Evolutionary conservation across 1,140 invertebrate species (phyloP), one percentile per base, ranked within the genome.

Genomic region (Heterodera schachtii): DNA sequence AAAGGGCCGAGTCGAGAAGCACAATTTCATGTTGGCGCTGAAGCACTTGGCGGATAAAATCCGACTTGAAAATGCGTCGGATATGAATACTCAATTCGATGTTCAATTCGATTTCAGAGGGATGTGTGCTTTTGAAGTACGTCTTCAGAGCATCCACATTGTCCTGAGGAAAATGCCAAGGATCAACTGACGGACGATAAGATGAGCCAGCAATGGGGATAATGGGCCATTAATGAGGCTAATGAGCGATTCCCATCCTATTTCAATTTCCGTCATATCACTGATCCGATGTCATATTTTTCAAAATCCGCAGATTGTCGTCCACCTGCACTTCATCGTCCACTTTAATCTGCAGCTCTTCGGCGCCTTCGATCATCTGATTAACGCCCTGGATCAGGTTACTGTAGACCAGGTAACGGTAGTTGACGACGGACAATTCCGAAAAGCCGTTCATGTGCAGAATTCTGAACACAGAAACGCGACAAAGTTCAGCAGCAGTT

Each of bases 401-500:
- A 46, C 82, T 84, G 73, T 87, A 87, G 6, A 86, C 79, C 11
- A 86, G 74, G 66, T 87, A 86, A 19, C 84, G 82, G 77, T 86
- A 86, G 70, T 86, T 86, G 78, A 86, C 77, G 80, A 86, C 81
- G 75, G 87, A 86, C 44, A 87, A 46, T 11, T 86, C 85, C 57
- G 82, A 76, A 49, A 86, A 86, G 6, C 85, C 85, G 67, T 86
- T 87, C 86, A 87, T 87, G 74, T 86, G 86, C 13, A 87, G 52
- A 73, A 86, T 87, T 74, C 83, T 85, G 69, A 70, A 71, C 77
- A 41, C 43, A 70, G 16, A 60, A 60, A 60, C 19, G 57, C 19
- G 57, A 9, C 57, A 60, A 13, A 19, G 19, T 4, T 60, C 3
- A 19, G 13, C 9, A 11, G 11, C 4, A 4, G 57, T 19, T 60